Evolutionary conservation across 2,113 vertebrate species (phyloP), one percentile per base, ranked within the genome.

Genomic region (Chascanopsetta lugubris): DNA sequence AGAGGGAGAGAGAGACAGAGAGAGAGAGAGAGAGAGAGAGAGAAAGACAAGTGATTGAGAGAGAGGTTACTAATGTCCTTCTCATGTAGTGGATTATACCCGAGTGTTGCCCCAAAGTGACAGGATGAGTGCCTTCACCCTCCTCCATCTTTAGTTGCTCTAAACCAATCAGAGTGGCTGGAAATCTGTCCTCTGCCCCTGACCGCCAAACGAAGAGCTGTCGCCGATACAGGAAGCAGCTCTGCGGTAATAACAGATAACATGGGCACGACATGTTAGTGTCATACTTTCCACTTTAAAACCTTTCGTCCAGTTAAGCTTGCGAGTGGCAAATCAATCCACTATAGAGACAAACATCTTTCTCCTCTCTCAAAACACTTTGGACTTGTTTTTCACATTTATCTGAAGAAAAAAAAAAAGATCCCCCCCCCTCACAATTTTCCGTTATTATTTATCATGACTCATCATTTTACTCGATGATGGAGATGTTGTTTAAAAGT

Each of bases 41-140:
- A 47, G 72, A 46, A 38, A 22, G 21, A 75, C 49, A 36, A 75
- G 50, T 74, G 62, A 79, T 61, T 72, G 69, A 77, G 58, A 81
- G 46, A 20, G 40, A 68, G 61, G 69, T 75, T 58, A 50, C 51
- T 55, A 46, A 68, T 76, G 58, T 80, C 26, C 66, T 75, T 82
- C 74, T 72, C 69, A 56, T 40, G 47, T 56, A 38, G 17, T 73
- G 61, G 48, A 79, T 79, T 72, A 72, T 59, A n/a, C 30, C 63
- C 43, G 43, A 48, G 26, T 11, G 12, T 58, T 60, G 49, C 29
- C 64, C 68, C 55, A 24, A 77, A 66, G 67, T 24, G n/a, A 55
- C 29, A 74, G 58, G 42, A 71, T 69, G 11, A 71, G 50, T 20
- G 5, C 12, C 26, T n/a, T 12, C 42, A n/a, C 36, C 43, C 61